Percentiles rank a stretch among this genome's conserved stretches.
Conservation (phyloP, 2,113 vertebrate species). For the Bambusicola thoracicus region DNA sequence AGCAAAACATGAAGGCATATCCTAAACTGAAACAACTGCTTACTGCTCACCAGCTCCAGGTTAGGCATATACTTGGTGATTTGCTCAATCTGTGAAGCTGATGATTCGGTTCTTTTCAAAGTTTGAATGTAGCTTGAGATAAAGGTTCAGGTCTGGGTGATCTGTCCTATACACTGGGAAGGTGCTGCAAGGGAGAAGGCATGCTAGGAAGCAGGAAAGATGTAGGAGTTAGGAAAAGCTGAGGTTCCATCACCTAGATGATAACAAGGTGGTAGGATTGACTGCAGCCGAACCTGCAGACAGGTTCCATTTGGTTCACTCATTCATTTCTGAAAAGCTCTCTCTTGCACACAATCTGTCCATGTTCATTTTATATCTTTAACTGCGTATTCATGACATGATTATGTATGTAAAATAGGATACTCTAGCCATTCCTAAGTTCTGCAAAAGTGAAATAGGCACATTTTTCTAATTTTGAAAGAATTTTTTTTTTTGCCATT, state of each 20-base stretch:
- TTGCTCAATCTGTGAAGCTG: neutral
- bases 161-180: neutral
- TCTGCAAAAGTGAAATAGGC: neutral
- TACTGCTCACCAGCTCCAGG: neutral
- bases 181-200: neutral
- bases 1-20: neutral
- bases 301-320: neutral
- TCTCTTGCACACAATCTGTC: neutral
- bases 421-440: neutral
- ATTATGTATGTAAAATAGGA: constrained; percentile 16
- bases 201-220: neutral
- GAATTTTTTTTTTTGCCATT: neutral
- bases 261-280: neutral
- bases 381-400: neutral
- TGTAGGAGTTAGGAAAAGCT: neutral
- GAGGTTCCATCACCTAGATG: neutral
- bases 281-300: neutral
- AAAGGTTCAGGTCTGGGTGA: neutral
- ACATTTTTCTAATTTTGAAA: neutral
- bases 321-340: neutral
- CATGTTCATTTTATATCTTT: neutral
- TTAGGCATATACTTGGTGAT: neutral
- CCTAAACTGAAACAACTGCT: neutral
- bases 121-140: neutral
- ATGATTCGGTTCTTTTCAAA: neutral